These are phyloP conservation scores for Crossoptilon crossoptilon DNA, from an alignment of 2,797 vertebrate species.

Conservation along the genomic window DNA sequence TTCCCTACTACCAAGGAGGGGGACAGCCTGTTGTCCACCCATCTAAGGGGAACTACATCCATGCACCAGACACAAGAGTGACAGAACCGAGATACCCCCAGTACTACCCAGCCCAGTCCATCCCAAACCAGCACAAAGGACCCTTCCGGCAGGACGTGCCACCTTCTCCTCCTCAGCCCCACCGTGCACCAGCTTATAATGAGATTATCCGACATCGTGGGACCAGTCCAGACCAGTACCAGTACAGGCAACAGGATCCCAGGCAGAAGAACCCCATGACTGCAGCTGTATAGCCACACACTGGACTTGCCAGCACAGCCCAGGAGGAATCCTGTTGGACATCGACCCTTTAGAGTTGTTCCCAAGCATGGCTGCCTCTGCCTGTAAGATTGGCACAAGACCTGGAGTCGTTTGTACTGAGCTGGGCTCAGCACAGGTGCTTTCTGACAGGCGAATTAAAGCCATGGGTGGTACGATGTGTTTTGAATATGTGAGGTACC, in stretches of 20 bases:
- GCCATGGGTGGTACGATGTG: background rate
- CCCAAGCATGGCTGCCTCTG: slow-evolving; percentile 30
- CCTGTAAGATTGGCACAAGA: slow-evolving; percentile 21
- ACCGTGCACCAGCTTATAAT: slow-evolving; percentile 85
- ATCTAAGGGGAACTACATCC: slow-evolving; percentile 82
- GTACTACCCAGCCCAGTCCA: slow-evolving; percentile 81
- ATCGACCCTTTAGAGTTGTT: slow-evolving; percentile 8
- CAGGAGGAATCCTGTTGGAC: rapidly evolving
- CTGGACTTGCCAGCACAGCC: background rate
- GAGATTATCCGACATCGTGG: slow-evolving; percentile 86
- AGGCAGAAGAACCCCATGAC: slow-evolving; percentile 91
- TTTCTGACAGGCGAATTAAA: slow-evolving; percentile 12
- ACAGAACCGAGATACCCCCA: slow-evolving; percentile 85
- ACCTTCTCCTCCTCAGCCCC: slow-evolving; percentile 90
- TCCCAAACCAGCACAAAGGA: slow-evolving; percentile 85
- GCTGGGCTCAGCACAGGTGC: slow-evolving; percentile 41
- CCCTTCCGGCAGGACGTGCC: slow-evolving; percentile 95
- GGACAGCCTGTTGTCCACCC: slow-evolving; percentile 80
- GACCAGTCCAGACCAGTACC: slow-evolving; percentile 82
- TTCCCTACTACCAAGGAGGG: slow-evolving; percentile 81
- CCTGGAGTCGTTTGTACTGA: slow-evolving; percentile 53
- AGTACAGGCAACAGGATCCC: slow-evolving; percentile 84
- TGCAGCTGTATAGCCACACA: slow-evolving; percentile 86
- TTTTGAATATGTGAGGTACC: slow-evolving; percentile 37
- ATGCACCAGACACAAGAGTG: slow-evolving; percentile 67